Percentiles rank a stretch among this genome's conserved stretches.
phyloP scores from a whole-genome alignment of 1,140 invertebrate species.

The Polypedilum pembai region DNA sequence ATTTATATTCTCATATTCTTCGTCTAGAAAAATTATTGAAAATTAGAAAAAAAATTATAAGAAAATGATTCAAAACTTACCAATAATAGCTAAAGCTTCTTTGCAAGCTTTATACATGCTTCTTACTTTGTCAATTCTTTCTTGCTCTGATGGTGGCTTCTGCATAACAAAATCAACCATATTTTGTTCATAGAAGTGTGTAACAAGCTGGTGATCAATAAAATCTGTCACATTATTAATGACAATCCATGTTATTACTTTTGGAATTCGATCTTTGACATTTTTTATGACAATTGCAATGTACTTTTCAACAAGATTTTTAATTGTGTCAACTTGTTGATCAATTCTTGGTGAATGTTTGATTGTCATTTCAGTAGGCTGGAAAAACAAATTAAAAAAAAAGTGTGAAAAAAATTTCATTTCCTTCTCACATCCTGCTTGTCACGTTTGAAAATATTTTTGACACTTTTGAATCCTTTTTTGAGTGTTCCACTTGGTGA shows the following conservation, averaged over 20 bases:
- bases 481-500: slow-evolving; percentile 78
- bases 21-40: neutral
- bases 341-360: slow-evolving; percentile 88
- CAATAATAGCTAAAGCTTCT: slow-evolving; percentile 94
- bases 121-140: slow-evolving; percentile 94
- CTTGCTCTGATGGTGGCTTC: slow-evolving; percentile 93
- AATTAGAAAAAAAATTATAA: neutral
- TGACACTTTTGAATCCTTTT: neutral
- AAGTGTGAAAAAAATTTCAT: neutral
- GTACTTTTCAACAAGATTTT: slow-evolving; percentile 98
- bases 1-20: neutral
- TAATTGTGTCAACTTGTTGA: slow-evolving; percentile 97
- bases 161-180: slow-evolving; percentile 86
- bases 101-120: slow-evolving; percentile 99
- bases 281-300: slow-evolving; percentile 99
- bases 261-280: slow-evolving; percentile 94
- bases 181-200: slow-evolving; percentile 91
- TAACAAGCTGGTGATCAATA: slow-evolving; percentile 91
- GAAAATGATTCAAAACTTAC: slow-evolving; percentile 40
- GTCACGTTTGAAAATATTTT: neutral
- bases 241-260: slow-evolving; percentile 97
- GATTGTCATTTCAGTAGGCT: slow-evolving; percentile 45
- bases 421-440: neutral
- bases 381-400: slow-evolving; percentile 15
- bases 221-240: slow-evolving; percentile 98